Percentiles rank a stretch among this genome's conserved stretches.
Conservation (phyloP, 1,140 invertebrate species). For the Drosophila pectinifera region DNA sequence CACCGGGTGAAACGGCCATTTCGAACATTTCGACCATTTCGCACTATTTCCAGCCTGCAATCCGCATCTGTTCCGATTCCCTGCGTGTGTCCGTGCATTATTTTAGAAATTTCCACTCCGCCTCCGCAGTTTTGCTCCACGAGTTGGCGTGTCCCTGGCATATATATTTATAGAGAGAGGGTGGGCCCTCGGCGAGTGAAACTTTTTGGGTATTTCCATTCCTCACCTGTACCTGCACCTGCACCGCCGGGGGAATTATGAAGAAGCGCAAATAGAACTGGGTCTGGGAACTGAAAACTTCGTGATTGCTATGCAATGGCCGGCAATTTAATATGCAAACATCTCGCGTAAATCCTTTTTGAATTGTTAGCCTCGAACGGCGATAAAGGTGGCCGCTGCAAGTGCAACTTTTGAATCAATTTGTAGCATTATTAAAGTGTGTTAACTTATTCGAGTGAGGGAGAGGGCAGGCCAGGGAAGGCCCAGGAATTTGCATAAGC, state of each 20-base stretch:
- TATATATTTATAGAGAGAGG: constrained; percentile 6
- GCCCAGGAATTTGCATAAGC: constrained; percentile 52
- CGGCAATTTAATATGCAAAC: constrained; percentile 52
- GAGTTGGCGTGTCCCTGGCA: constrained; percentile 18
- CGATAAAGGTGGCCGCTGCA: background rate
- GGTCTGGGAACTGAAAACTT: constrained; percentile 23
- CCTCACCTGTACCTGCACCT: background rate
- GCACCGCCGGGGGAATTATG: constrained; percentile 35
- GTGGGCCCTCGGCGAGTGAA: constrained; percentile 12
- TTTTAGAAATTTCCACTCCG: constrained; percentile 33
- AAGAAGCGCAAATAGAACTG: constrained; percentile 35
- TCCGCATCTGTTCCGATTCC: constrained; percentile 13
- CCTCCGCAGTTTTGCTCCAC: constrained; percentile 14
- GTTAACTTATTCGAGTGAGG: constrained; percentile 1
- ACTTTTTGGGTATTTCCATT: constrained; percentile 16
- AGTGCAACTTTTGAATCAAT: constrained; percentile 40
- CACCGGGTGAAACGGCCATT: background rate
- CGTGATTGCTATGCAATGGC: constrained; percentile 42
- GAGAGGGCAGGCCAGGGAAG: background rate
- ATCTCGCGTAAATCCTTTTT: constrained; percentile 43
- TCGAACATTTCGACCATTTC: constrained; percentile 16
- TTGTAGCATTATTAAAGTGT: constrained; percentile 46
- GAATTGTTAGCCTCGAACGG: constrained; percentile 22
- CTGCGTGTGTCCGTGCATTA: constrained; percentile 35
- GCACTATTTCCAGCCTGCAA: constrained; percentile 34